Evolutionary conservation across 2,888 invertebrate genomes (phyloP).

Genomic region (Metalampra italica): DNA sequence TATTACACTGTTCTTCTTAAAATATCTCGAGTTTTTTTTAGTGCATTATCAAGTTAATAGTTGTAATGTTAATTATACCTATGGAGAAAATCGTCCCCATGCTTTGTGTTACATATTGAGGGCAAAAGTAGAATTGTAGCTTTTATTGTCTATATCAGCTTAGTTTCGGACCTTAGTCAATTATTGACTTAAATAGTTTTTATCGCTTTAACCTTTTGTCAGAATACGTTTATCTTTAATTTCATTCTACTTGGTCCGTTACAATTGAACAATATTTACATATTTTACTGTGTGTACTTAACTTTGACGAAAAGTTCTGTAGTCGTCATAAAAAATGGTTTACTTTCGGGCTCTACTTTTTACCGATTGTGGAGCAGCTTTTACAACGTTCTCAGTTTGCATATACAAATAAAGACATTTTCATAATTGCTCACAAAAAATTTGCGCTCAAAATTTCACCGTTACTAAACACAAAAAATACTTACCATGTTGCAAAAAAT

Average conservation of each 20-base stretch:
- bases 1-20: too few species aligned
- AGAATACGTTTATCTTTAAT: slow-evolving; percentile 19
- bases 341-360: slow-evolving; percentile 67
- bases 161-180: too few species aligned
- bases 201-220: background rate
- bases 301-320: slow-evolving; percentile 36
- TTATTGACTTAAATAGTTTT: too few species aligned
- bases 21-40: too few species aligned
- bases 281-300: slow-evolving; percentile 45
- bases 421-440: slow-evolving; percentile 40
- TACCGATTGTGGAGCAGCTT: slow-evolving; percentile 56
- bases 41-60: too few species aligned
- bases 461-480: slow-evolving; percentile 23
- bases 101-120: too few species aligned
- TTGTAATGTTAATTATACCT: too few species aligned
- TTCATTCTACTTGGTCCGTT: slow-evolving; percentile 35
- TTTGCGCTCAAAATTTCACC: slow-evolving; percentile 28
- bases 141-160: too few species aligned
- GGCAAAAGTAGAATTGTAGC: too few species aligned
- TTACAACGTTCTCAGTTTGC: slow-evolving; percentile 37
- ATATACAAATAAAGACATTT: slow-evolving; percentile 65
- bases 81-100: too few species aligned
- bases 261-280: slow-evolving; percentile 49
- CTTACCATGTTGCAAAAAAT: slow-evolving; percentile 14
- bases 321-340: slow-evolving; percentile 40